Evolutionary conservation across 2,888 invertebrate species (phyloP).

Genomic region (Iphiclides podalirius): DNA sequence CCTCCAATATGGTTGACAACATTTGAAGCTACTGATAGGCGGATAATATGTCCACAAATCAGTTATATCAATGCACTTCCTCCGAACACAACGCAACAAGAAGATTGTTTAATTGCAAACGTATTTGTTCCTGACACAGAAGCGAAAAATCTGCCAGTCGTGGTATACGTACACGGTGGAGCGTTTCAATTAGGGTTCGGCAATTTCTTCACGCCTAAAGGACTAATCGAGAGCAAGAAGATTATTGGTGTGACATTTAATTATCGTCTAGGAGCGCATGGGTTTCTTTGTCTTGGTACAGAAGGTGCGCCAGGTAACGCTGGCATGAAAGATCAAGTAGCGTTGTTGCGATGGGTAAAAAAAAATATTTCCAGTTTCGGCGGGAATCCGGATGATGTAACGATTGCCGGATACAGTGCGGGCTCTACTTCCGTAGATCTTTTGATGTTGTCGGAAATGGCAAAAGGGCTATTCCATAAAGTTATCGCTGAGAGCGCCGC

Average conservation of each 20-base stretch:
- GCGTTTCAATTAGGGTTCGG: conserved; percentile 54
- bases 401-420: conserved; percentile 39
- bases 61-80: conserved; percentile 5
- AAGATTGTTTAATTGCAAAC: conserved; percentile 40
- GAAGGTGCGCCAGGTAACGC: conserved; percentile 42
- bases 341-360: conserved; percentile 41
- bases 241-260: conserved; percentile 50
- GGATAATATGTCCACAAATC: conserved; percentile 31
- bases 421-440: conserved; percentile 37
- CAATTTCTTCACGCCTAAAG: conserved; percentile 35
- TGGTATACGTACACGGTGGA: conserved; percentile 65
- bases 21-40: conserved; percentile 33
- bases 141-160: conserved; percentile 43
- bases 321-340: conserved; percentile 46
- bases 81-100: conserved; percentile 25
- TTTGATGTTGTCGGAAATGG: conserved; percentile 34
- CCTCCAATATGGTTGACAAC: conserved; percentile 28
- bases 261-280: conserved; percentile 45
- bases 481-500: conserved; percentile 36
- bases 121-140: conserved; percentile 38
- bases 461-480: conserved; percentile 33
- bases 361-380: conserved; percentile 42
- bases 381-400: conserved; percentile 45
- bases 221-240: conserved; percentile 38
- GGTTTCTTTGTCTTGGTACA: conserved; percentile 40